Percentiles rank a stretch among this genome's conserved stretches.
Evolutionary conservation across 1,140 invertebrate genomes (phyloP).

Genomic region (Ephestia elutella): DNA sequence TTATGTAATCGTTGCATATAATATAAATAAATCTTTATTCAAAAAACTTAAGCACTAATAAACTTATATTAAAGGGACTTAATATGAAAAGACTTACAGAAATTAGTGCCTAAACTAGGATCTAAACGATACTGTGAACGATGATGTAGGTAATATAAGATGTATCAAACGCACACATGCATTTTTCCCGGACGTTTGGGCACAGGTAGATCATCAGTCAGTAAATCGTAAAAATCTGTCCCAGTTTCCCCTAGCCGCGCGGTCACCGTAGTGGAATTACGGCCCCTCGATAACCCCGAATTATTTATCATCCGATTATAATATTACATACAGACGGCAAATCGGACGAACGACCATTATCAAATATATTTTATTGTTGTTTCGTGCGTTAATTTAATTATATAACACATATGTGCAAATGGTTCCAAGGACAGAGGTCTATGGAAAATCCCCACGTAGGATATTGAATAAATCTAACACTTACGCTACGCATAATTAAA

Average conservation of each 20-base stretch:
- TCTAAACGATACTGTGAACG: no score
- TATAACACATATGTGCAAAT: not conserved
- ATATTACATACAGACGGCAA: slow-evolving; percentile 6
- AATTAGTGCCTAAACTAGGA: no score
- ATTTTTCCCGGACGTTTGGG: no score
- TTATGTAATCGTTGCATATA: no score
- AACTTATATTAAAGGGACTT: no score
- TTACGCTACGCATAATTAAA: not conserved
- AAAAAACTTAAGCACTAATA: no score
- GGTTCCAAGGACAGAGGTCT: not conserved
- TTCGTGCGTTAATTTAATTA: slow-evolving; percentile 1
- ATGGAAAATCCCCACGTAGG: not conserved
- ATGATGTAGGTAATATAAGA: no score
- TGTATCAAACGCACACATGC: no score
- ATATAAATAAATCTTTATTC: no score
- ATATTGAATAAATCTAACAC: not conserved
- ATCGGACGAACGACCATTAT: slow-evolving; percentile 3
- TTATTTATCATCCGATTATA: slow-evolving; percentile 63
- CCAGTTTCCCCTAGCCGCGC: slow-evolving; percentile 11
- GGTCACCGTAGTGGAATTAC: slow-evolving; percentile 27
- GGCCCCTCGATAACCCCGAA: slow-evolving; percentile 67
- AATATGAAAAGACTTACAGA: no score
- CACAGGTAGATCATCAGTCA: no score
- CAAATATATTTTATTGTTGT: not conserved
- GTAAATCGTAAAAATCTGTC: no score